phyloP scores from a whole-genome alignment of 2,888 invertebrate genomes.

The Heliconius charithonia region DNA sequence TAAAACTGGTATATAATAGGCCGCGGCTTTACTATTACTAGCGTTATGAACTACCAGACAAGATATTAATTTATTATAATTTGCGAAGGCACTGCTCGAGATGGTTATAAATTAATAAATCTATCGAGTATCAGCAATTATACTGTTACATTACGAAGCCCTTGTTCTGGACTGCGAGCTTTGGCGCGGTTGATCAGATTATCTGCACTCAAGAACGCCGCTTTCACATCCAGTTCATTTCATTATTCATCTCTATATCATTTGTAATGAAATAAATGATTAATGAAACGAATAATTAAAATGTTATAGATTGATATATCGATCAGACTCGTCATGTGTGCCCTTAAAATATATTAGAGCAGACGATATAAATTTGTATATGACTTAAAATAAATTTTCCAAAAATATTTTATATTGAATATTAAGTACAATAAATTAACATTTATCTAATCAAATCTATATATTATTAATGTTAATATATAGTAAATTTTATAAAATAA shows the following conservation, averaged over 20 bases:
- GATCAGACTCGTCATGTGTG: not conserved
- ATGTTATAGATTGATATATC: constrained; percentile 32
- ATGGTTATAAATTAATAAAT: constrained; percentile 72
- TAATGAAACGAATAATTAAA: constrained; percentile 47
- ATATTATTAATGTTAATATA: not conserved
- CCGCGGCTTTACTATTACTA: constrained; percentile 9
- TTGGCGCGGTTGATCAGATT: constrained; percentile 47
- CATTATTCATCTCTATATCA: constrained; percentile 45
- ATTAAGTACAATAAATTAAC: not conserved
- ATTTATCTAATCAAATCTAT: not conserved
- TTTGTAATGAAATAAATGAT: constrained; percentile 47
- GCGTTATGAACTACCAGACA: constrained; percentile 18
- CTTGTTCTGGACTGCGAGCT: constrained; percentile 44
- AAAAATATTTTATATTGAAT: not conserved
- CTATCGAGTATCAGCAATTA: constrained; percentile 56
- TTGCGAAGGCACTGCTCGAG: constrained; percentile 61
- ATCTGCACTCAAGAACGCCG: constrained; percentile 43
- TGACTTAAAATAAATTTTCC: not conserved
- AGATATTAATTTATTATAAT: constrained; percentile 51
- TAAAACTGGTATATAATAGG: not conserved
- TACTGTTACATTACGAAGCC: constrained; percentile 46
- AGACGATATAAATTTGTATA: not conserved
- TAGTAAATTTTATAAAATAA: not conserved
- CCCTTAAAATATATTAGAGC: not conserved
- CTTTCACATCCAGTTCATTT: constrained; percentile 47